Base-by-base conservation (phyloP, 1,140 invertebrate species). In the Brachionus angularis region DNA sequence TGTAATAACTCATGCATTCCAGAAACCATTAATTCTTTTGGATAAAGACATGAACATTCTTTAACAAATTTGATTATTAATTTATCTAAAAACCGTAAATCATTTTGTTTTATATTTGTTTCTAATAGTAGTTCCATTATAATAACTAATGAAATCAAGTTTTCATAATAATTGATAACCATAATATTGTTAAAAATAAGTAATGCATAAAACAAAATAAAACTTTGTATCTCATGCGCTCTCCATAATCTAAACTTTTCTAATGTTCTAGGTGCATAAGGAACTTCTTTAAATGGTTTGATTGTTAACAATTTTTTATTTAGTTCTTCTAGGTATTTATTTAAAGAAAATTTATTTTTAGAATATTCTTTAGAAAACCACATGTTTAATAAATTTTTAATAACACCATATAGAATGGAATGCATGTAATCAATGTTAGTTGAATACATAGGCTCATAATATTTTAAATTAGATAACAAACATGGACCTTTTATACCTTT, bases 341-440 rank as follows among this genome's bases (percentile, higher is more conserved):
- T 42, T n/a, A 25, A 25, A 12, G 10, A 18, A 18, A 50, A 25
- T 29, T 50, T 23, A 50, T 25, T 23, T 25, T 50, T 50, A n/a
- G 49, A 50, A 16, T 50, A 50, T 25, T 25, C 23, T 25, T 50
- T 50, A 50, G 23, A 7, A 25, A 50, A 50, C 49, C 49, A 50
- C 23, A 25, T 25, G 23, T 18, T n/a, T 25, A 50, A 50, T 50
- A 50, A 25, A 50, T 18, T 27, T 50, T 50, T 50, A 10, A 50
- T 29, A 7, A 50, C 49, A 27, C 49, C 49, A 23, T 25, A n/a
- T 25, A 50, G 27, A 50, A 50, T 25, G 14, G 18, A 25, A 16
- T 50, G 49, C 49, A 50, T 50, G 8, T 25, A 7, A 50, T 50
- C 49, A 25, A 50, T 50, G 16, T 50, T 50, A 8, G 49, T 50